Percentiles rank a stretch among this genome's conserved stretches.
phyloP scores from a whole-genome alignment of 2,888 invertebrate genomes.

The Tiliacea aurago region DNA sequence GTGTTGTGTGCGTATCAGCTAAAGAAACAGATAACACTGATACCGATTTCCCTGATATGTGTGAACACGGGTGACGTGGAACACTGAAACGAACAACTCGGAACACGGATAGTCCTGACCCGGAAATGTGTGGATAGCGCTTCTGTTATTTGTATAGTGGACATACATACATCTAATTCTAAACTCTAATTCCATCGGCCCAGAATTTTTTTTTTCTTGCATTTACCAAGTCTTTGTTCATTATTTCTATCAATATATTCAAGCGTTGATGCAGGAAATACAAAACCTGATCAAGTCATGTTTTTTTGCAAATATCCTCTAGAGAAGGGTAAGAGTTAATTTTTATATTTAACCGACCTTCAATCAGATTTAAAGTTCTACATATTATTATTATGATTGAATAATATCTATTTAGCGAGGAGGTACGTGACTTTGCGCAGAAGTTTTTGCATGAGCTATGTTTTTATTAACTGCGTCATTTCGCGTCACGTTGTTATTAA shows the following conservation, averaged over 20 bases:
- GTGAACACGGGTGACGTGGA: too few species aligned
- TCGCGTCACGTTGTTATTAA: neutral
- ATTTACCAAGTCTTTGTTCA: neutral
- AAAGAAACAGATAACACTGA: too few species aligned
- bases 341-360: slow-evolving; percentile 13
- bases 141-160: neutral
- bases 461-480: slow-evolving; percentile 2
- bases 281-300: neutral
- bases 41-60: too few species aligned
- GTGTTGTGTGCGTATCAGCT: too few species aligned
- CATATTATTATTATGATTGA: slow-evolving; percentile 5
- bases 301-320: neutral
- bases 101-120: too few species aligned
- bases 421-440: slow-evolving; percentile 8
- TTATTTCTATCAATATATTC: neutral
- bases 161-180: neutral
- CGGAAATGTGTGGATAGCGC: too few species aligned
- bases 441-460: slow-evolving; percentile 14
- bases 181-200: neutral
- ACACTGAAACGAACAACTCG: too few species aligned
- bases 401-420: slow-evolving; percentile 6
- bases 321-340: slow-evolving; percentile 13
- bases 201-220: neutral
- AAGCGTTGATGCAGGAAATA: neutral
- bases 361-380: neutral